Base-by-base conservation (phyloP, 92 coral and sea anemone species). In the Ricordea florida region DNA sequence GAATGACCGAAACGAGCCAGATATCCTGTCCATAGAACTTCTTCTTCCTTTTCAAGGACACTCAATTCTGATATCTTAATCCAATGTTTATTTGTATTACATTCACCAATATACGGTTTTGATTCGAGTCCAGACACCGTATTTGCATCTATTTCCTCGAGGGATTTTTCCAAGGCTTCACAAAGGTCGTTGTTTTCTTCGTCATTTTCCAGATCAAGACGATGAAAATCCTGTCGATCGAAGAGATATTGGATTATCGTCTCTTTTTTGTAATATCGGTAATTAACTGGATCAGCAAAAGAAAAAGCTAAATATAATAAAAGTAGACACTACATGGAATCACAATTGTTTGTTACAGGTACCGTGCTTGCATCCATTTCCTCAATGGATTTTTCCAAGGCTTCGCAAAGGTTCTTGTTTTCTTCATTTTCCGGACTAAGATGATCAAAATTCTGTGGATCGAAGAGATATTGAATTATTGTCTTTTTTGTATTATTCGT, bases 131-230 rank as follows among this genome's bases (percentile, higher is more conserved):
- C n/a, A n/a, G 53, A 15, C 23, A 46, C 53, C 21, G 2, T 46
- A 28, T 28, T 46, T 46, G 53, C 53, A 46, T 6, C 53, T 46
- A 46, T 46, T 46, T 46, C 28, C 53, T 46, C 25, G 2, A 46
- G 53, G 53, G 53, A 46, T 46, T 46, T 46, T 46, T 46, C 53
- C 53, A 46, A 46, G 53, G 53, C 53, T 46, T 46, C 53, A 46
- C 53, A 46, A 46, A 46, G 53, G 18, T 46, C 21, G 53, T 46
- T 11, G 53, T 46, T 6, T 46, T 46, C 53, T 46, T 46, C 53
- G 1, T 46, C 53, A 46, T 46, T 46, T 46, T 46, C 53, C 22
- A 16, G 53, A 46, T 28, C 53, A 46, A 46, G 53, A 46, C 23
- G 18, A 46, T 46, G 3, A 46, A 46, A 46, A 46, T 46, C 53